Percentiles rank a stretch among this genome's conserved stretches.
phyloP scores from a whole-genome alignment of 35 echinoderm and acorn worm species.

The Patiria miniata region DNA sequence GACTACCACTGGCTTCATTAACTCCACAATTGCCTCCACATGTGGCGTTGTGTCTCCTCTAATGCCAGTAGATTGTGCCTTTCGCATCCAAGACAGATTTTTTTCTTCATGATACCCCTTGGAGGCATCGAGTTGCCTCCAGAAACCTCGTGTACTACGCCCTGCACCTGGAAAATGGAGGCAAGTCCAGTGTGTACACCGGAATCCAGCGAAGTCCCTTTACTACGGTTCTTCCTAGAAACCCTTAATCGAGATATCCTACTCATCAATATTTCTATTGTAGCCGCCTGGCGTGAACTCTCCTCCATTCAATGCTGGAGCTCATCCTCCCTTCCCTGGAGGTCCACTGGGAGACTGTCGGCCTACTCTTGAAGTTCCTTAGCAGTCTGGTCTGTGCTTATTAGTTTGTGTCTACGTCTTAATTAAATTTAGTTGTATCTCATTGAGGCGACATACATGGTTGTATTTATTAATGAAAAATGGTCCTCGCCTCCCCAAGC shows the following conservation, averaged over 20 bases:
- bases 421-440: too few relatives aligned
- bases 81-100: neutral
- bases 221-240: neutral
- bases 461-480: too few relatives aligned
- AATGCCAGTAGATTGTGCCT: slow-evolving; percentile 9
- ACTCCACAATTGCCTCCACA: neutral
- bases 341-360: neutral
- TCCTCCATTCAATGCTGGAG: too few relatives aligned
- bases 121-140: neutral
- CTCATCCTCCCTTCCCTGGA: too few relatives aligned
- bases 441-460: too few relatives aligned
- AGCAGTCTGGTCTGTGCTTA: neutral
- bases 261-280: neutral
- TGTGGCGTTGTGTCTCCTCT: neutral
- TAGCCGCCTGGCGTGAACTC: neutral
- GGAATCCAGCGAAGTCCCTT: neutral
- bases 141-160: neutral
- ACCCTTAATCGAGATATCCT: neutral
- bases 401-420: neutral
- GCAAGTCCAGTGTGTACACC: too few relatives aligned
- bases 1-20: neutral
- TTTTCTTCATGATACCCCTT: too few relatives aligned
- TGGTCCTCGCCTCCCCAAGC: too few relatives aligned
- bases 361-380: neutral
- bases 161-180: neutral